Base-by-base conservation (phyloP, 2,888 invertebrate species). In the Tyria jacobaeae region DNA sequence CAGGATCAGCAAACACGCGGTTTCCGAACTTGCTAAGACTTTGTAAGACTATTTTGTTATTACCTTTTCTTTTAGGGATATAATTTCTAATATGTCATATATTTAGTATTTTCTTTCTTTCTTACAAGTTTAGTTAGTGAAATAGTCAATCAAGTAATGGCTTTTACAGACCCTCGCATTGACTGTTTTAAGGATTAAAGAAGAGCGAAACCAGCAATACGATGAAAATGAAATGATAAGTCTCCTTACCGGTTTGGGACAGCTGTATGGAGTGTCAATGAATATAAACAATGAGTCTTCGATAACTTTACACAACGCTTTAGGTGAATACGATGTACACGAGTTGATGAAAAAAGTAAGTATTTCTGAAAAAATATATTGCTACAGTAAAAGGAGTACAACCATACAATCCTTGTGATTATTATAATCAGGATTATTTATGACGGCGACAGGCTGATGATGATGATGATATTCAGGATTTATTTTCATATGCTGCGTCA, bases 301-400 rank as follows among this genome's bases (percentile, higher is more conserved):
- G 0, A 62, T 81, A 12, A 41, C 31, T 53, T 84, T 94, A 31
- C 94, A 95, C 68, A 58, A 79, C 0, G 88, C 86, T 53, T 75
- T 95, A 50, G 93, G 94, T 1, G 78, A 89, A 10, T 94, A 94
- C 68, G 85, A 93, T 49, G 87, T 90, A 34, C 87, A 89, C 51
- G 84, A 86, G 35, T 79, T 94, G 12, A 82, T 94, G 83, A 81
- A 79, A 70, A 83, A 78, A 64, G 94, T 94, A 81, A 56, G 88
- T 63, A 27, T 31, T 17, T 17, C n/a, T n/a, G n/a, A n/a, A n/a
- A n/a, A n/a, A n/a, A n/a, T n/a, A n/a, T n/a, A n/a, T n/a, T n/a
- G n/a, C n/a, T n/a, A n/a, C n/a, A n/a, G n/a, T n/a, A n/a, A n/a
- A n/a, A n/a, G n/a, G n/a, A n/a, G n/a, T 27, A 27, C 27, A 27